A percentile compares a stretch with the other conserved stretches of the same genome.
These are phyloP conservation scores for Drosophila nr. medialis DNA, from an alignment of 2,888 invertebrate genomes.

Conservation along the genomic window DNA sequence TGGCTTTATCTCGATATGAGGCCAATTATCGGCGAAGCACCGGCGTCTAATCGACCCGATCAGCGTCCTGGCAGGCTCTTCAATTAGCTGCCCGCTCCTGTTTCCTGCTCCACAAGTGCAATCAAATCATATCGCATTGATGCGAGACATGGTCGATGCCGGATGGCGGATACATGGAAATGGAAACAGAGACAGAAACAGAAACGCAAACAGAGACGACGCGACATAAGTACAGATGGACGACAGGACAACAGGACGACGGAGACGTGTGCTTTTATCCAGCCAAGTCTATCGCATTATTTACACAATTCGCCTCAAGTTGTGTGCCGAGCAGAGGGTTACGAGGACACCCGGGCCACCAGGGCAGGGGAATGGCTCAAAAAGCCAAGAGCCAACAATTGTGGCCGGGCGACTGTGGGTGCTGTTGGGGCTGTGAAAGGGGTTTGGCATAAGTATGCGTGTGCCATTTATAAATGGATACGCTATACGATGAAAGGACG, in stretches of 20 bases:
- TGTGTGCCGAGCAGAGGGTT: conserved; percentile 38
- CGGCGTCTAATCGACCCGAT: conserved; percentile 60
- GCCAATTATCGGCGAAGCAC: conserved; percentile 62
- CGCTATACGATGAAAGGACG: conserved; percentile 32
- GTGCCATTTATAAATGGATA: conserved; percentile 72
- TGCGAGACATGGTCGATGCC: conserved; percentile 44
- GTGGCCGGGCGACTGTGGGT: conserved; percentile 13
- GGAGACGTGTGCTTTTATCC: conserved; percentile 43
- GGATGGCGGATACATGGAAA: conserved; percentile 13
- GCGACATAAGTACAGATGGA: not conserved
- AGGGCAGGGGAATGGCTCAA: conserved; percentile 12
- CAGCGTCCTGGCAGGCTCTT: conserved; percentile 56
- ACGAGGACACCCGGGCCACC: not conserved
- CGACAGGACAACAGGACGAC: not conserved
- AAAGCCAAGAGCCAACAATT: conserved; percentile 45
- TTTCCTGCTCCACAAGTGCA: conserved; percentile 63
- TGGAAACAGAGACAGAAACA: not conserved
- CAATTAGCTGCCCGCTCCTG: conserved; percentile 58
- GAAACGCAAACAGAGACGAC: conserved; percentile 8
- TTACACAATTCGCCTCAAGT: conserved; percentile 77
- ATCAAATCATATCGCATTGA: conserved; percentile 71
- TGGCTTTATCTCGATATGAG: conserved; percentile 68
- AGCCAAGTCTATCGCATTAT: conserved; percentile 74
- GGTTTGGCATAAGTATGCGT: conserved; percentile 58
- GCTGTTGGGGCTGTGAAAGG: conserved; percentile 19